Conservation (phyloP, 2,113 vertebrate species). For the Charadrius vociferus region DNA sequence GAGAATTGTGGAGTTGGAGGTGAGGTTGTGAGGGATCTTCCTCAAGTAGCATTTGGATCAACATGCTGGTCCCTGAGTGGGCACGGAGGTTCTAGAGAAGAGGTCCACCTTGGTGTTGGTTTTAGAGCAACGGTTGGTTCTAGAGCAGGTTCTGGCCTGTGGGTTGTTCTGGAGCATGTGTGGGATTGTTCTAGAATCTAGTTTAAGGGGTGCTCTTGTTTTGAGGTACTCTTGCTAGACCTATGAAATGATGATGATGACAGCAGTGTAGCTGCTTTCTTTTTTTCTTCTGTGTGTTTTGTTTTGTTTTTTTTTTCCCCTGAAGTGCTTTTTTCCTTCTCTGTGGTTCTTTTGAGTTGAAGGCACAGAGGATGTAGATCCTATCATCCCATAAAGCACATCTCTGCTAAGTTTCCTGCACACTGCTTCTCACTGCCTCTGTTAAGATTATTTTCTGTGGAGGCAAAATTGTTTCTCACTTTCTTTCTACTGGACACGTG, state of each 20-base stretch:
- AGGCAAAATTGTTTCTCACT: neutral
- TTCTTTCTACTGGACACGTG: neutral
- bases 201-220: neutral
- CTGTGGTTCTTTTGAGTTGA: neutral
- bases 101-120: rapidly evolving
- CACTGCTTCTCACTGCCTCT: neutral
- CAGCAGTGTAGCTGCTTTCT: neutral
- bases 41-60: neutral
- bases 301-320: neutral
- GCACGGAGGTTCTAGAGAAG: neutral
- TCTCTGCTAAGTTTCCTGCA: neutral
- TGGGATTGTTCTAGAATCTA: neutral
- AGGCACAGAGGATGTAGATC: neutral
- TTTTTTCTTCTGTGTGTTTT: neutral
- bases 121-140: neutral
- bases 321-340: neutral
- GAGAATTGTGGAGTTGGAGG: neutral
- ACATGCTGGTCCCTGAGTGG: rapidly evolving
- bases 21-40: neutral
- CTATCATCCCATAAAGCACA: neutral
- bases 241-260: neutral
- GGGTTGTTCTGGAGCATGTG: neutral
- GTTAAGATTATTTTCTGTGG: neutral
- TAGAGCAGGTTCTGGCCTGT: neutral
- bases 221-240: neutral